These are phyloP conservation scores for Hydrotaea diabolus DNA, from an alignment of 2,888 invertebrate genomes.

Conservation along the genomic window DNA sequence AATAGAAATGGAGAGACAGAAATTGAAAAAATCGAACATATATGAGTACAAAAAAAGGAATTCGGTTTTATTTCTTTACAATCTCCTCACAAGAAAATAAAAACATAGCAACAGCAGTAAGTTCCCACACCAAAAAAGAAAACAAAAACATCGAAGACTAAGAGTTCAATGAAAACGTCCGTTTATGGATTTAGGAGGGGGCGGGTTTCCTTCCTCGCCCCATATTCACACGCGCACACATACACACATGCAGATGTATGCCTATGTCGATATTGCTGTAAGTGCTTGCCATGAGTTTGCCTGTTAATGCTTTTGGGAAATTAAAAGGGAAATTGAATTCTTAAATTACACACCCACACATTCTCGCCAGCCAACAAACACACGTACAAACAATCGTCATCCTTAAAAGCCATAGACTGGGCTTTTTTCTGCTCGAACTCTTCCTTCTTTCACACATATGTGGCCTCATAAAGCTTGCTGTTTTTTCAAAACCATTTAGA, in stretches of 20 bases:
- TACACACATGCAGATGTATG: too few relatives aligned
- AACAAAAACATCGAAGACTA: not conserved
- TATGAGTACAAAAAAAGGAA: not conserved
- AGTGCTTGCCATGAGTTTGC: not conserved
- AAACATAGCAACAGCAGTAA: not conserved
- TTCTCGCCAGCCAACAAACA: slow-evolving; percentile 14
- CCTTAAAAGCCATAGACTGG: not conserved
- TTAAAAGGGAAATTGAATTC: slow-evolving; percentile 71
- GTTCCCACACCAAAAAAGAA: not conserved
- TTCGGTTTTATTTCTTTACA: slow-evolving; percentile 47
- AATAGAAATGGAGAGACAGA: slow-evolving; percentile 27
- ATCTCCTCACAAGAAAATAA: slow-evolving; percentile 18
- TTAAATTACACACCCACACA: slow-evolving; percentile 45
- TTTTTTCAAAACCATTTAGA: not conserved
- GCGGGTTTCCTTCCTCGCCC: not conserved
- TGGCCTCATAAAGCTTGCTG: slow-evolving; percentile 4
- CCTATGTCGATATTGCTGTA: too few relatives aligned
- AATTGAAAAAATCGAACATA: slow-evolving; percentile 32
- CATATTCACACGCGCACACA: too few relatives aligned
- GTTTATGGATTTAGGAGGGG: slow-evolving; percentile 3
- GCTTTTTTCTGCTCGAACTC: not conserved
- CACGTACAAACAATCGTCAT: not conserved
- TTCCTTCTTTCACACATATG: not conserved
- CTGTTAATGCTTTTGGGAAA: slow-evolving; percentile 76
- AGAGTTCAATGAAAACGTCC: slow-evolving; percentile 1